A percentile compares a stretch with the other conserved stretches of the same genome.
Conservation (phyloP, 2,888 invertebrate species). For the Oscheius sp. region DNA sequence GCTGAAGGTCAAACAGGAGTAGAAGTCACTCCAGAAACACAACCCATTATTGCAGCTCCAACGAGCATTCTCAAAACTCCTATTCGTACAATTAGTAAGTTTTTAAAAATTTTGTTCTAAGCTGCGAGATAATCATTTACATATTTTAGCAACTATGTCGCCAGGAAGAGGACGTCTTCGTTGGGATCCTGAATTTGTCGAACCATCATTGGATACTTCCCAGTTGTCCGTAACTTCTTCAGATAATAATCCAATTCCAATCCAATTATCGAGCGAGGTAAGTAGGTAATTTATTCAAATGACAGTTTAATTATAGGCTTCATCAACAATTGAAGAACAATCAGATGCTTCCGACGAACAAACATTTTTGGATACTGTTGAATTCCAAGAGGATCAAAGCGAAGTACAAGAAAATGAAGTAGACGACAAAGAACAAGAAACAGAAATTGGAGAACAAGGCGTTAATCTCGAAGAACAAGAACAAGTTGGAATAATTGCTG, state of each 20-base stretch:
- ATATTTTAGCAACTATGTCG: not conserved
- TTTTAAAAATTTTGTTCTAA: not conserved
- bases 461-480: not conserved
- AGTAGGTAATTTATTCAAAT: too few species aligned
- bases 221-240: too few species aligned
- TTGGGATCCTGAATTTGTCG: constrained; percentile 20
- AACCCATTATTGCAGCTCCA: not conserved
- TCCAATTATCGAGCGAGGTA: not conserved
- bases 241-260: not conserved
- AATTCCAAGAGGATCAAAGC: not conserved
- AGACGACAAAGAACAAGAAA: not conserved
- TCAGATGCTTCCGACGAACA: not conserved
- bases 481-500: not conserved
- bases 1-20: constrained; percentile 17
- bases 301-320: not conserved
- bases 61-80: constrained; percentile 20
- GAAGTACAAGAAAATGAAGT: not conserved
- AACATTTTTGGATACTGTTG: not conserved
- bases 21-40: constrained; percentile 3
- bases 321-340: not conserved
- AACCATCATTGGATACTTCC: constrained; percentile 5
- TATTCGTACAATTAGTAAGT: not conserved
- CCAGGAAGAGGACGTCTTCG: constrained; percentile 14
- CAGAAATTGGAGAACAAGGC: not conserved
- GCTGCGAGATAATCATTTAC: not conserved